These are phyloP conservation scores for Agriopis aurantiaria DNA, from an alignment of 2,888 invertebrate species.

Conservation along the genomic window DNA sequence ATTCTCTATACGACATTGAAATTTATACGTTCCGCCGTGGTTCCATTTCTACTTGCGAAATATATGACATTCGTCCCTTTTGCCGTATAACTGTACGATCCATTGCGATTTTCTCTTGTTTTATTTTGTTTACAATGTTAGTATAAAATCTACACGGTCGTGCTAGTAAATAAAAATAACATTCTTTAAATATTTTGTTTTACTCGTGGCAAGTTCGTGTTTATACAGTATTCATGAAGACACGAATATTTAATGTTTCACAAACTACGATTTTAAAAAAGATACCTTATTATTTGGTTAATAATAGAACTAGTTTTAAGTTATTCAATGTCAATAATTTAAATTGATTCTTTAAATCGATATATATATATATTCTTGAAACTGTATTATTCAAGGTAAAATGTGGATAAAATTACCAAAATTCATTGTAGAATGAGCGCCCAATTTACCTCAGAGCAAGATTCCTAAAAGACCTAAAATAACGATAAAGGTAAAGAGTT, in stretches of 20 bases:
- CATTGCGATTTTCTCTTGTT: conserved; percentile 35
- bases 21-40: conserved; percentile 53
- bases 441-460: conserved; percentile 1
- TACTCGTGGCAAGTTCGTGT: too few relatives aligned
- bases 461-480: conserved; percentile 35
- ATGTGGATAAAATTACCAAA: neutral
- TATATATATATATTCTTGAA: neutral
- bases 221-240: neutral
- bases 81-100: conserved; percentile 29
- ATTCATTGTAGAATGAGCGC: conserved; percentile 9
- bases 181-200: too few relatives aligned
- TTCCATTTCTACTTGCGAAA: conserved; percentile 44
- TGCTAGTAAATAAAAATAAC: too few relatives aligned
- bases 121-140: conserved; percentile 23
- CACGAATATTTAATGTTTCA: too few relatives aligned
- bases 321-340: too few relatives aligned
- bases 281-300: too few relatives aligned
- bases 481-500: conserved; percentile 40
- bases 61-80: conserved; percentile 42
- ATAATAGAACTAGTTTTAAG: too few relatives aligned
- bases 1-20: conserved; percentile 47
- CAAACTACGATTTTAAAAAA: too few relatives aligned
- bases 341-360: too few relatives aligned
- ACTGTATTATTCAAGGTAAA: neutral
- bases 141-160: too few relatives aligned